Conservation (phyloP, 2,888 invertebrate genomes). For the Stenchaetothrips biformis region DNA sequence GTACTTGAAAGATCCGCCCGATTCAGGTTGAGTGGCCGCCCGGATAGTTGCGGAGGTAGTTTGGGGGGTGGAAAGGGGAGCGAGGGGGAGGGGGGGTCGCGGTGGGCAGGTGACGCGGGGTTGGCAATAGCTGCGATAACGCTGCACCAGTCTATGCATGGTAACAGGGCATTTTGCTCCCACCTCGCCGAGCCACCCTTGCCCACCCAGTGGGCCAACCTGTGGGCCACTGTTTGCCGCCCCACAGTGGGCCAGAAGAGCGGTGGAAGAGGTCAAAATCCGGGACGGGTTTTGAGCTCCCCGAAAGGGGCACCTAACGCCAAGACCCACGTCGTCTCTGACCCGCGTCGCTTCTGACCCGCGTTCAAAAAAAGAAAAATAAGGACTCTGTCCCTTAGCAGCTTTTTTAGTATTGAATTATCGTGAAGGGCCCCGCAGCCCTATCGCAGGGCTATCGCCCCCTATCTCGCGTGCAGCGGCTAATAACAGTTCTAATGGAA, state of each 20-base stretch:
- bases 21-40: background rate
- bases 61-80: background rate
- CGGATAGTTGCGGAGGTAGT: background rate
- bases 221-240: too few species aligned
- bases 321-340: too few species aligned
- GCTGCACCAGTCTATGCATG: slow-evolving; percentile 10
- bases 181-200: too few species aligned
- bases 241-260: too few species aligned
- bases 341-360: too few species aligned
- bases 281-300: too few species aligned
- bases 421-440: background rate
- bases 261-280: too few species aligned
- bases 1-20: background rate
- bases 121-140: background rate
- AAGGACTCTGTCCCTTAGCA: too few species aligned
- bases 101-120: background rate
- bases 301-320: too few species aligned
- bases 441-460: slow-evolving; percentile 7
- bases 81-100: background rate
- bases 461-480: slow-evolving; percentile 19
- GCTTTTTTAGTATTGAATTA: slow-evolving; percentile 17
- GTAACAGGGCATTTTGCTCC: slow-evolving; percentile 19
- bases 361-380: too few species aligned
- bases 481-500: slow-evolving; percentile 22
- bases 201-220: too few species aligned